Conservation (phyloP, 2,888 invertebrate genomes). For the Lithophane socia region DNA sequence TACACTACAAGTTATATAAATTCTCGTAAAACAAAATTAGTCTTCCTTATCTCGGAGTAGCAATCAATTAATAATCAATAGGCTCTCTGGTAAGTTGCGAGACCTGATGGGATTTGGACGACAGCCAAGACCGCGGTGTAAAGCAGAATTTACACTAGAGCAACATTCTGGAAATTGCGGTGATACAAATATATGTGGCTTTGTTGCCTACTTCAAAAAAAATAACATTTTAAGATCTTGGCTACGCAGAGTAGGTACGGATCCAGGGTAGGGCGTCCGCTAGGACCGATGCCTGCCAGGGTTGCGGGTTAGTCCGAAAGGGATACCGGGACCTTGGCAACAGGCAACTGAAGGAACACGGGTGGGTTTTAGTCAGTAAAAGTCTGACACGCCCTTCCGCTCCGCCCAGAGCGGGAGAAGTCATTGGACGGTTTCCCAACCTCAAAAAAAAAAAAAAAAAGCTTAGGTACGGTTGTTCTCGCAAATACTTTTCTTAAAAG, state of each 20-base stretch:
- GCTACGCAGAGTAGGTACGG: no score
- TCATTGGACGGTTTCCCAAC: no score
- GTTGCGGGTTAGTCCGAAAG: no score
- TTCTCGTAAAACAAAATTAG: constrained; percentile 34
- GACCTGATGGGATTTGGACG: constrained; percentile 46
- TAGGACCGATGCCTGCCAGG: no score
- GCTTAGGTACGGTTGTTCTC: neutral
- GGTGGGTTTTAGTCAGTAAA: no score
- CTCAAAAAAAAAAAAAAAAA: no score
- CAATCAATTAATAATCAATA: constrained; percentile 48
- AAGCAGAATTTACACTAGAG: neutral
- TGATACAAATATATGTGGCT: neutral
- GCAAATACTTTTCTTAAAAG: no score
- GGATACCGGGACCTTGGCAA: no score
- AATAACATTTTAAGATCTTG: neutral
- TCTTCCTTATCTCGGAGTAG: constrained; percentile 8
- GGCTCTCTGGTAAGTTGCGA: constrained; percentile 20
- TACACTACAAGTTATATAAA: neutral
- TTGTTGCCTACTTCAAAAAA: neutral
- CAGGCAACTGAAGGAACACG: no score
- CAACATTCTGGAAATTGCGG: neutral
- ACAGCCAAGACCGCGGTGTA: constrained; percentile 38
- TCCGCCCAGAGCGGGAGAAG: no score
- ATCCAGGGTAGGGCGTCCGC: no score
- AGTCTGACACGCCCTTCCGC: no score